Percentiles rank a stretch among this genome's conserved stretches.
Conservation (phyloP, 2,797 vertebrate genomes). For the Artibeus jamaicensis region DNA sequence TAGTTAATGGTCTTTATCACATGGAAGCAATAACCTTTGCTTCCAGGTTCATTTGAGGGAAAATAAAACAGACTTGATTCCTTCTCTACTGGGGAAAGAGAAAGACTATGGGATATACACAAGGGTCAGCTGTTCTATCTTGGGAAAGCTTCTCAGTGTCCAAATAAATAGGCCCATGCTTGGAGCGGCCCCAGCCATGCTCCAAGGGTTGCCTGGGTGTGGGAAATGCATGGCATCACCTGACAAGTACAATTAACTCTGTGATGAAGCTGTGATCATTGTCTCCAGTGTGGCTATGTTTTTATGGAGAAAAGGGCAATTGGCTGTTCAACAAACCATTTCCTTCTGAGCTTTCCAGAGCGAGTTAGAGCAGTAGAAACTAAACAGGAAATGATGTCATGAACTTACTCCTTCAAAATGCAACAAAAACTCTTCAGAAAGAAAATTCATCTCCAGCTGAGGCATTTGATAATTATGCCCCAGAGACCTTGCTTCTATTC, state of each 20-base stretch:
- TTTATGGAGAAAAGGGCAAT: not conserved
- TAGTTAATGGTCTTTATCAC: conserved; percentile 27
- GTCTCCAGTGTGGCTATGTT: not conserved
- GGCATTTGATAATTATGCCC: not conserved
- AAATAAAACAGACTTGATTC: conserved; percentile 37
- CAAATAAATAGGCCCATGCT: not conserved
- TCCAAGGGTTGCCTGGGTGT: not conserved
- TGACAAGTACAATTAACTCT: not conserved
- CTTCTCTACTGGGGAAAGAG: not conserved
- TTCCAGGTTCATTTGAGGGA: not conserved
- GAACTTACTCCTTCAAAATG: conserved; percentile 6
- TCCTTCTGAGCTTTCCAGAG: not conserved
- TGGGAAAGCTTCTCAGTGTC: not conserved
- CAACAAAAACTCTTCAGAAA: not conserved
- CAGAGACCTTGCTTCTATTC: not conserved
- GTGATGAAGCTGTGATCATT: not conserved
- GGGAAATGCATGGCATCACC: not conserved
- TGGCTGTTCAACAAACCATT: not conserved
- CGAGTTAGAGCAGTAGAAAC: not conserved
- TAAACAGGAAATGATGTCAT: conserved; percentile 30
- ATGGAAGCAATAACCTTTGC: conserved; percentile 43
- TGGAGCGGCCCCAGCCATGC: not conserved
- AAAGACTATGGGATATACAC: not conserved
- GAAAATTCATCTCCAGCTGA: not conserved
- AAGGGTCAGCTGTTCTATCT: not conserved